Conservation (phyloP, 2,888 invertebrate species). For the Tachina grossa region DNA sequence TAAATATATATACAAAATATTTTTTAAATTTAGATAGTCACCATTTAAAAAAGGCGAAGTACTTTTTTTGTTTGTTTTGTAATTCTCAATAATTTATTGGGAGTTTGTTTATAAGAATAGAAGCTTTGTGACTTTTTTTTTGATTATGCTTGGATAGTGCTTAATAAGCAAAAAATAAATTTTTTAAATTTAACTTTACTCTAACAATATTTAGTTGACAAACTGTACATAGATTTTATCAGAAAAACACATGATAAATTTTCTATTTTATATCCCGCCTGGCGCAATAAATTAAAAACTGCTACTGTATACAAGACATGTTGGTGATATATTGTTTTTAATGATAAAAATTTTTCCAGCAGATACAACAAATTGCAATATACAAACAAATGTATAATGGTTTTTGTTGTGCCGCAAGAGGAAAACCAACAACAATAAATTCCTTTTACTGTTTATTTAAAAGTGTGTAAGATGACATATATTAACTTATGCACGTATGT, state of each 20-base stretch:
- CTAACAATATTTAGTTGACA: neutral
- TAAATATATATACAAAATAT: no score
- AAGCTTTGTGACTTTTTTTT: no score
- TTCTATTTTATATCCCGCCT: constrained; percentile 22
- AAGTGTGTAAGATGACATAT: neutral
- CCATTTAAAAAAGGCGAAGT: no score
- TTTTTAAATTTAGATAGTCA: no score
- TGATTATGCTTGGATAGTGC: no score
- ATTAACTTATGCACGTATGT: constrained; percentile 20
- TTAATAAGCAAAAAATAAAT: no score
- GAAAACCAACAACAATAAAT: constrained; percentile 20
- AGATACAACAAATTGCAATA: constrained; percentile 15
- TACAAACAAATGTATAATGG: constrained; percentile 7
- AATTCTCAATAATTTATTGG: no score
- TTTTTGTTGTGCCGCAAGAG: constrained; percentile 1
- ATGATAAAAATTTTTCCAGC: constrained; percentile 33
- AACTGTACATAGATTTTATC: constrained; percentile 20
- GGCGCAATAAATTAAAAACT: constrained; percentile 42
- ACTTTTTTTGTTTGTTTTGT: no score
- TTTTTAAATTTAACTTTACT: no score
- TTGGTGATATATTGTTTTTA: constrained; percentile 33
- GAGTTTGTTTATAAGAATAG: no score
- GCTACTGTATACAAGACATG: neutral
- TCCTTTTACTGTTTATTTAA: constrained; percentile 18
- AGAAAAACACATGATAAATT: constrained; percentile 16